Base-by-base conservation (phyloP, 92 coral and sea anemone species). In the Palythoa caribaeorum region DNA sequence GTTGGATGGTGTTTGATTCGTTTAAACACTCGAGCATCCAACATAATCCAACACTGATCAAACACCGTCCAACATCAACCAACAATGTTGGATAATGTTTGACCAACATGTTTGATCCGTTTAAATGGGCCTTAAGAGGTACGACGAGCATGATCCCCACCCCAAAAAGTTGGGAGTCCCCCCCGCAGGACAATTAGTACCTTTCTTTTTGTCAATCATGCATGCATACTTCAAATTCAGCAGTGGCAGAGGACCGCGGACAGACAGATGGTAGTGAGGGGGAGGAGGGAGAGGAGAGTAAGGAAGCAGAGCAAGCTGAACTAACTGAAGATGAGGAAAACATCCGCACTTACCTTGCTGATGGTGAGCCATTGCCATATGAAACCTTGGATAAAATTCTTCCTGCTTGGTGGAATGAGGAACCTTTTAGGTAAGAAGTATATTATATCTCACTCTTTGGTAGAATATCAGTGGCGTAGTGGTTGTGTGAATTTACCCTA, bases 391-490 rank as follows among this genome's bases (percentile, higher is more conserved):
- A 97, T 73, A 97, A 94, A 68, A 94, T 97, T 69, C 86, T 97
- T 47, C 92, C 94, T 51, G 89, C 95, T 12, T 97, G 98, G 96
- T 97, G 99, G 99, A 93, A 97, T 59, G 99, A 97, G 71, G 99
- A 97, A 52, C 99, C 99, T 1, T 97, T 94, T 62, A 70, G 38
- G 75, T 70, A 38, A 70, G 75, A 21, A 68, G 38, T 28, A 13
- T 9, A 13, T 9, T 68, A 6, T 14, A 15, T 54, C 60, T 14
- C 6, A 17, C 9, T n/a, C 6, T 17, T 1, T 5, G 36, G 20
- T 3, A 5, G 20, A 63, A 44, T 44, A 44, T 44, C 50, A 3
- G 2, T 44, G 50, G 50, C 50, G 5, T 8, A 3, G 50, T 44
- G 50, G 50, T 8, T 44, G 50, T 4, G 0, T 44, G 50, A 6